Evolutionary conservation across 2,888 invertebrate genomes (phyloP), one percentile per base, ranked within the genome.

Genomic region (Meloe dianella): DNA sequence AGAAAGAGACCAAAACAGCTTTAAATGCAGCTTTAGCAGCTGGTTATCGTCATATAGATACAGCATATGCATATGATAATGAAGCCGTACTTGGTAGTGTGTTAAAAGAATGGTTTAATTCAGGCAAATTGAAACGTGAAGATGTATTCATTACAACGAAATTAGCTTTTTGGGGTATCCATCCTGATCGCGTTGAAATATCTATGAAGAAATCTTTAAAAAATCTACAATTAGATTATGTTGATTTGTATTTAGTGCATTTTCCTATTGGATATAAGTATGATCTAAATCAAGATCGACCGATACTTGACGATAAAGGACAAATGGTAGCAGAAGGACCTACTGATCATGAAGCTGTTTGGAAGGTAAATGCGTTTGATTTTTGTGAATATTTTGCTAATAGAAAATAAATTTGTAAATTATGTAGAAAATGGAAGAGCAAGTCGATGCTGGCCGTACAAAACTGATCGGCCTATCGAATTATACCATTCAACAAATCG

Each of bases 401-500:
- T 2, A 27, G n/a, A 27, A 27, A 27, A 2, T 4, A 27, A 27
- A 27, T 3, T 27, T 27, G 27, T 27, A n/a, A n/a, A 61, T 54
- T 60, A 70, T 69, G 17, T 81, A 89, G 86, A 87, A 86, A 71
- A 85, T 92, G 84, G 87, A 91, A 73, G 85, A 87, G 66, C 85
- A 91, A 74, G 90, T 91, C 35, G 85, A 87, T 27, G 84, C 85
- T 0, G 93, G 93, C 0, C 85, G 89, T n/a, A 85, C 91, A 0
- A 91, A 89, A 74, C 88, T 92, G n/a, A 92, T 95, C 75, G 95
- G 95, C 0, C 81, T 95, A 6, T 95, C 94, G 0, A 95, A 95
- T 80, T 89, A 93, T 79, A 93, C 90, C 79, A 84, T 83, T 35
- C 84, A 85, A 27, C 95, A 95, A 83, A 86, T 95, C 66, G 84